phyloP scores from a whole-genome alignment of 1,140 invertebrate species.

The Cydia amplana region DNA sequence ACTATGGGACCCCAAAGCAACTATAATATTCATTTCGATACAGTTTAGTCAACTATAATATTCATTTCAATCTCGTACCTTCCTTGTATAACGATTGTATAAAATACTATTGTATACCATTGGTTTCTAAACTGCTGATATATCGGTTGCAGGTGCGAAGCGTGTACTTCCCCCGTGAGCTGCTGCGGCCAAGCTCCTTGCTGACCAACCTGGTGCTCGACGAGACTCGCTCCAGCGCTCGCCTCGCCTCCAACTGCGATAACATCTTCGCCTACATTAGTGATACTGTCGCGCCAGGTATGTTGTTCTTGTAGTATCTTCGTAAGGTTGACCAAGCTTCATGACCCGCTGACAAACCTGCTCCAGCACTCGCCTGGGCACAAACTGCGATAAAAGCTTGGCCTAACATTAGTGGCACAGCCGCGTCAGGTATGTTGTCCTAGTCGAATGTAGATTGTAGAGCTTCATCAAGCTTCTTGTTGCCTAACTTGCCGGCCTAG shows the following conservation, averaged over 20 bases:
- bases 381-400: constrained; percentile 86
- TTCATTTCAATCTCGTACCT: too few relatives aligned
- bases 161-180: constrained; percentile 82
- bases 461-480: constrained; percentile 79
- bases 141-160: constrained; percentile 78
- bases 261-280: constrained; percentile 88
- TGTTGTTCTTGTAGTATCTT: constrained; percentile 27
- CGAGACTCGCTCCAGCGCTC: constrained; percentile 80
- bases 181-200: constrained; percentile 84
- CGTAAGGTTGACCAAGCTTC: constrained; percentile 71
- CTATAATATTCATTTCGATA: too few relatives aligned
- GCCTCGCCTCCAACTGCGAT: constrained; percentile 83
- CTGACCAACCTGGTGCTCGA: constrained; percentile 89
- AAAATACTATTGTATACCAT: too few relatives aligned
- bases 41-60: too few relatives aligned
- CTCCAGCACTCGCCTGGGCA: constrained; percentile 73
- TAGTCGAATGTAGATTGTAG: not conserved
- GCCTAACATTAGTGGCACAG: constrained; percentile 88
- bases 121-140: not conserved
- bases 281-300: constrained; percentile 88
- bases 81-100: too few relatives aligned
- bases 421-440: constrained; percentile 82
- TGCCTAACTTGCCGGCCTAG: too few relatives aligned
- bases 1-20: too few relatives aligned
- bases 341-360: constrained; percentile 78